Base-by-base conservation (phyloP, 2,113 vertebrate species). In the Seriola aureovittata region DNA sequence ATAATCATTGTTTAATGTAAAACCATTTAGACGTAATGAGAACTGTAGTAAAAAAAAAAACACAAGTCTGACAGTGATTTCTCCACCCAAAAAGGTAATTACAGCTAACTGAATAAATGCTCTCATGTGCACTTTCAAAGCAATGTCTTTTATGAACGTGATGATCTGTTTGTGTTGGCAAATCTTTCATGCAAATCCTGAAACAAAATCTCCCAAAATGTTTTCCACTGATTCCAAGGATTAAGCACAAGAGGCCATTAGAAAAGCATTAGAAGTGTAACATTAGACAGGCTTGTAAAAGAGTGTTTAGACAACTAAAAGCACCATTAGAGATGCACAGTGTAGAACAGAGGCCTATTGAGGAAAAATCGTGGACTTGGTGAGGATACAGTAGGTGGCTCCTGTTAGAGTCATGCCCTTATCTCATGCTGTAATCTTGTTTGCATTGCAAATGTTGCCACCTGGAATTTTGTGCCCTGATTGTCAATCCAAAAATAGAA, bases 201-300 rank as follows among this genome's bases (percentile, higher is more conserved):
- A 44, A 88, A 88, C 78, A 63, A 44, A 88, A 88, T 78, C 83
- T 79, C 68, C 59, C 25, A 42, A 90, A 78, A 91, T 75, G 64
- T 84, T 92, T 89, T 89, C 85, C 86, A 85, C 64, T 86, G 72
- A 85, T 84, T 87, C 73, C n/a, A 64, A 85, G 87, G 90, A 92
- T 91, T 87, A 89, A 81, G 82, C 40, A 71, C 58, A 85, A 71
- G 62, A 83, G 71, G 63, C 83, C 78, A 87, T 90, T 91, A 88
- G 85, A 85, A 91, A 87, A 75, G 69, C 85, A 92, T 89, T 90
- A 86, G 68, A 82, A 57, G 66, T 62, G 93, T 88, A 93, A 90
- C 91, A 69, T 88, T 87, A 94, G 84, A 91, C 86, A 23, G 58
- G 36, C 74, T 86, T 78, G 75, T 85, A 87, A 89, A 91, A 84